Evolutionary conservation across 2,113 vertebrate species (phyloP), one percentile per base, ranked within the genome.

Genomic region (Progne subis): DNA sequence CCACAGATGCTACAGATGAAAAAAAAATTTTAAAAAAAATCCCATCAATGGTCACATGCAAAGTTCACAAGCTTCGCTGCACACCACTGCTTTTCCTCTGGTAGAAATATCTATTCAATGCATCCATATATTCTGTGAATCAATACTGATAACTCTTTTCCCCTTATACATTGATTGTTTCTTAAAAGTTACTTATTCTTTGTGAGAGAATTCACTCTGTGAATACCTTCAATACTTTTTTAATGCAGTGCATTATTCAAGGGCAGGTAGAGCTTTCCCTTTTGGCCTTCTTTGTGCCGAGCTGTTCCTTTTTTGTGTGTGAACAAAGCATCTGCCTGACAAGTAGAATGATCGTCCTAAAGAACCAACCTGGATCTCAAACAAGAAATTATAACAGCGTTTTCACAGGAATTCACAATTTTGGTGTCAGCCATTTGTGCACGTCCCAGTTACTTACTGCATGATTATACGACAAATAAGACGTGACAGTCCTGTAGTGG

Each of bases 11-110:
- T 37, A 37, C 37, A 93, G 56, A 65, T 28, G 44, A 70, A 37
- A 82, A 9, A 25, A 14, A 34, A 49, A 60, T 37, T 37, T 37
- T 37, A n/a, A n/a, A 79, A 65, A 55, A 70, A 41, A 34, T 34
- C 29, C 43, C 25, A 49, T 85, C 61, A 82, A 5, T 18, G 43
- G 32, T 49, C 63, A 46, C 18, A 79, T 32, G 56, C 28, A 67
- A 93, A 94, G 57, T 59, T 87, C 70, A 71, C 46, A 90, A 83
- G 60, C 79, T 93, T 70, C 50, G 44, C 75, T 82, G 75, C 85
- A 78, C 47, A 41, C 29, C 67, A 86, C 47, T 55, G 21, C 43
- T 80, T 70, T 82, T 95, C 26, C 57, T 70, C 84, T 88, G 94
- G 37, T 37, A 37, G 55, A 83, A 82, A 63, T 46, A 88, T 11